Conservation (phyloP, 92 coral and sea anemone species). For the Zoanthus gigantus region DNA sequence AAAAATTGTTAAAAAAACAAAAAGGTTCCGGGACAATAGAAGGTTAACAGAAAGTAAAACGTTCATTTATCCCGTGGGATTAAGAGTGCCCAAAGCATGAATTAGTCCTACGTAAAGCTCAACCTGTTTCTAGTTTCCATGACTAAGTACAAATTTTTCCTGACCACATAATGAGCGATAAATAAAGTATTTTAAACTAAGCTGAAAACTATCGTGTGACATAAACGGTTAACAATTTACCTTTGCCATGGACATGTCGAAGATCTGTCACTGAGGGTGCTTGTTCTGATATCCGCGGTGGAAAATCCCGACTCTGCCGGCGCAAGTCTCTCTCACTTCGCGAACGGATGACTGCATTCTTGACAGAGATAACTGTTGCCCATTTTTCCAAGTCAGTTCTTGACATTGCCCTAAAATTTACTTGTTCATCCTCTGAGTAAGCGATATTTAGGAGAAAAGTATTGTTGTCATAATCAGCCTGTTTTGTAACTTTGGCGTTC, state of each 20-base stretch:
- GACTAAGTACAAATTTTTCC: too few relatives aligned
- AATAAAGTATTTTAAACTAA: too few relatives aligned
- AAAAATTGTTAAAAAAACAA: too few relatives aligned
- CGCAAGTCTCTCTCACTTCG: slow-evolving; percentile 71
- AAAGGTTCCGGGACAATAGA: too few relatives aligned
- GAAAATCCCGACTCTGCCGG: slow-evolving; percentile 37
- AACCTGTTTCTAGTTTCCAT: too few relatives aligned
- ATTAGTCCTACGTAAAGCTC: too few relatives aligned
- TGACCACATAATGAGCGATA: too few relatives aligned
- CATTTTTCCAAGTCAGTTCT: slow-evolving; percentile 93
- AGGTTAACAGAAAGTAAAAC: too few relatives aligned
- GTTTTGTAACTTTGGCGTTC: slow-evolving; percentile 68
- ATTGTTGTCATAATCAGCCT: slow-evolving; percentile 66
- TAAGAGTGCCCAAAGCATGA: too few relatives aligned
- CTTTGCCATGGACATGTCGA: neutral
- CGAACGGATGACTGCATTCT: slow-evolving; percentile 75
- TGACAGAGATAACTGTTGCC: slow-evolving; percentile 90
- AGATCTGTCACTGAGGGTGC: slow-evolving; percentile 23
- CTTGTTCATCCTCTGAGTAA: slow-evolving; percentile 67
- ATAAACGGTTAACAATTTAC: neutral
- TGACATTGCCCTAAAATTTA: slow-evolving; percentile 80
- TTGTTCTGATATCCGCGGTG: slow-evolving; percentile 50
- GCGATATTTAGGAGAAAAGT: slow-evolving; percentile 76
- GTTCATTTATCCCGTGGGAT: too few relatives aligned
- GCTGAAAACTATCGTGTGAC: too few relatives aligned